phyloP scores from a whole-genome alignment of 2,113 vertebrate species.

The Micronycteris hirsuta region DNA sequence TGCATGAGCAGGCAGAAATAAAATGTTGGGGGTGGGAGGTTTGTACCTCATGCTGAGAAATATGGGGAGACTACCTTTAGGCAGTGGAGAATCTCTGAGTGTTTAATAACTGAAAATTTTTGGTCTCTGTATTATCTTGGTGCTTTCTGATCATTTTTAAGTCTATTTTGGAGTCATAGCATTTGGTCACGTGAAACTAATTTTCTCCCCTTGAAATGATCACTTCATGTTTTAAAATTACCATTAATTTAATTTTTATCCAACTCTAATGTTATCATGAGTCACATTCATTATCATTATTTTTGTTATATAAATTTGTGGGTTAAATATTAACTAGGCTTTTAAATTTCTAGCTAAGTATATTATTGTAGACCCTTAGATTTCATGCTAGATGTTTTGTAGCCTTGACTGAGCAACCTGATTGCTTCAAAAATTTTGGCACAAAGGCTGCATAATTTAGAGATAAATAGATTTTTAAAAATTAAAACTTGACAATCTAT shows the following conservation, averaged over 20 bases:
- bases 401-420: background rate
- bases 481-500: background rate
- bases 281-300: background rate
- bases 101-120: background rate
- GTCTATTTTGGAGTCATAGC: background rate
- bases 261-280: background rate
- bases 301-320: background rate
- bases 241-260: slow-evolving; percentile 27
- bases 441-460: background rate
- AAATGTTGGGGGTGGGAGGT: background rate
- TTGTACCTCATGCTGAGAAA: background rate
- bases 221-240: slow-evolving; percentile 27
- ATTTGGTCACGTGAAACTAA: slow-evolving; percentile 4
- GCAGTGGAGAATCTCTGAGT: background rate
- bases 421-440: background rate
- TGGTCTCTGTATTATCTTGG: background rate
- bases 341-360: slow-evolving; percentile 3
- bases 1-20: background rate
- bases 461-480: background rate
- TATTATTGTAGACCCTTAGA: background rate
- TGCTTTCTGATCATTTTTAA: background rate
- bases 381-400: background rate
- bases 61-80: background rate
- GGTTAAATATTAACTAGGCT: slow-evolving; percentile 4
- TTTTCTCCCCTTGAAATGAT: slow-evolving; percentile 13